Evolutionary conservation across 1,140 invertebrate species (phyloP).

Genomic region (Trachelipus rathkii): DNA sequence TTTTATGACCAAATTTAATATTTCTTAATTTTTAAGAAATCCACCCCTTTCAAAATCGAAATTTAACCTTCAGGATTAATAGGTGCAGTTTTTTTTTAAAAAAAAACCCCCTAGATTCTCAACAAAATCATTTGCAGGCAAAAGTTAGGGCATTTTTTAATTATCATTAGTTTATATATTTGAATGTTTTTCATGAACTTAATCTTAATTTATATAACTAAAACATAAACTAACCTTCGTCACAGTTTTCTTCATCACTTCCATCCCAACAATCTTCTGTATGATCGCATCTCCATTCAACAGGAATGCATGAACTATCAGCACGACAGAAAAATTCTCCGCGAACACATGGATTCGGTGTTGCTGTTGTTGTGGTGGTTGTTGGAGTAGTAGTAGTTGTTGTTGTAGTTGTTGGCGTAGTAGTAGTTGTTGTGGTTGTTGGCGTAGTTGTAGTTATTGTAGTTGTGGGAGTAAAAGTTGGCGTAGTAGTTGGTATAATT

Average conservation of each 20-base stretch:
- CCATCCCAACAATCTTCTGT: neutral
- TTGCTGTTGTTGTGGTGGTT: neutral
- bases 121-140: no score
- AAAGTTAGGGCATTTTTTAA: no score
- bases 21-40: no score
- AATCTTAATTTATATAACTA: no score
- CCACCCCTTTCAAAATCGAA: no score
- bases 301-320: neutral
- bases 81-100: no score
- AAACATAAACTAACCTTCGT: neutral
- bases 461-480: neutral
- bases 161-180: no score
- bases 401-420: neutral
- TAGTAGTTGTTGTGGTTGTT: neutral
- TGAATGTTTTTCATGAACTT: no score
- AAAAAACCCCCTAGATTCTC: no score
- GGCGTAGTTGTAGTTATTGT: neutral
- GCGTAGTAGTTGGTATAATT: neutral
- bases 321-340: neutral
- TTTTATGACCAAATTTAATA: no score
- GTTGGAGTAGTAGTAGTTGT: neutral
- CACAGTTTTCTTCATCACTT: neutral
- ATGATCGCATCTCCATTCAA: neutral
- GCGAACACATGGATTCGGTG: neutral
- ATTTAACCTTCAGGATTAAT: no score